phyloP scores from a whole-genome alignment of 2,888 invertebrate species.

The Phrixothrix hirtus region DNA sequence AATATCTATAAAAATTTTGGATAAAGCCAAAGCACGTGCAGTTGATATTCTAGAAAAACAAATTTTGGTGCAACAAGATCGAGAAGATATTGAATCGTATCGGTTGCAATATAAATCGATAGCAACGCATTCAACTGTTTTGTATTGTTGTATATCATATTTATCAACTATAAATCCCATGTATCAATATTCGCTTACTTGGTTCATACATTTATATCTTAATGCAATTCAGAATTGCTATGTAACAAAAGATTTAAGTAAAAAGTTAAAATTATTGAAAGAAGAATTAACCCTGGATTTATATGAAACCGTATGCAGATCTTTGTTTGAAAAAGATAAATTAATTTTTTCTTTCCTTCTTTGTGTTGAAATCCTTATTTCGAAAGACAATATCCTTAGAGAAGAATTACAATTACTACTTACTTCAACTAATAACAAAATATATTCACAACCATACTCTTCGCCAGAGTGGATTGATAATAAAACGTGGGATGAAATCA shows the following conservation, averaged over 20 bases:
- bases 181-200: constrained; percentile 85
- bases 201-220: constrained; percentile 84
- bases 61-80: constrained; percentile 75
- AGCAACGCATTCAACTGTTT: constrained; percentile 75
- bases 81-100: constrained; percentile 76
- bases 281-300: constrained; percentile 80
- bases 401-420: constrained; percentile 71
- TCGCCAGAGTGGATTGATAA: constrained; percentile 69
- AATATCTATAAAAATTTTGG: constrained; percentile 82
- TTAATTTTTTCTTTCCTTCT: constrained; percentile 80
- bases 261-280: constrained; percentile 69
- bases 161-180: constrained; percentile 83
- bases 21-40: constrained; percentile 81
- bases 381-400: constrained; percentile 62
- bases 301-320: constrained; percentile 79
- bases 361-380: constrained; percentile 70
- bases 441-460: constrained; percentile 68
- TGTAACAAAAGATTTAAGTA: constrained; percentile 71
- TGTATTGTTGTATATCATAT: constrained; percentile 83
- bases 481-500: constrained; percentile 80
- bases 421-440: constrained; percentile 75
- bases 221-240: constrained; percentile 75
- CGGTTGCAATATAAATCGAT: constrained; percentile 75
- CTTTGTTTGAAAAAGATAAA: constrained; percentile 85
- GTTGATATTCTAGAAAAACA: constrained; percentile 82